phyloP scores from a whole-genome alignment of 2,113 vertebrate species.

The Ginglymostoma cirratum region DNA sequence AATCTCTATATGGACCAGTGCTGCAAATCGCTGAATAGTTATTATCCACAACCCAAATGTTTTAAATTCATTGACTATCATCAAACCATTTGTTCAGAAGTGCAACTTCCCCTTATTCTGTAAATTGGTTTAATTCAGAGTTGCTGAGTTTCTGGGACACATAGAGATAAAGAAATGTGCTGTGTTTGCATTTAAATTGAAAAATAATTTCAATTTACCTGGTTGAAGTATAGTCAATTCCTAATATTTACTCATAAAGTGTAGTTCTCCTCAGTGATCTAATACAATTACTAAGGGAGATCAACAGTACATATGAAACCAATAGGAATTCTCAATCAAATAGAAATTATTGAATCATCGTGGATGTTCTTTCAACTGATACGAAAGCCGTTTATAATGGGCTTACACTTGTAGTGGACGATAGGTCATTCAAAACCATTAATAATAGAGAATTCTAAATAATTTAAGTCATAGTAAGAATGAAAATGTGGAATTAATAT shows the following conservation, averaged over 20 bases:
- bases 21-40: background rate
- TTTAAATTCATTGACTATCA: background rate
- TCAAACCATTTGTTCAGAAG: background rate
- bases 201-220: background rate
- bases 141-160: background rate
- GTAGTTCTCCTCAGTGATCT: background rate
- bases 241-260: background rate
- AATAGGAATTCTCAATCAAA: background rate
- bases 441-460: background rate
- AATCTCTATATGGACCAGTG: background rate
- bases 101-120: background rate
- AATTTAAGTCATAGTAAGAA: background rate
- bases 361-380: background rate
- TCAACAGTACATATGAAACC: background rate
- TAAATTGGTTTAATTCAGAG: background rate
- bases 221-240: background rate
- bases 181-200: background rate
- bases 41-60: background rate
- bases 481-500: background rate
- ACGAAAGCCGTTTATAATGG: background rate
- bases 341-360: background rate
- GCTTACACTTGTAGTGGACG: background rate
- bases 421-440: background rate
- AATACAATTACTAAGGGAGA: background rate
- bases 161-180: background rate